These are phyloP conservation scores for Eupithecia dodoneata DNA, from an alignment of 2,888 invertebrate species.

Conservation along the genomic window DNA sequence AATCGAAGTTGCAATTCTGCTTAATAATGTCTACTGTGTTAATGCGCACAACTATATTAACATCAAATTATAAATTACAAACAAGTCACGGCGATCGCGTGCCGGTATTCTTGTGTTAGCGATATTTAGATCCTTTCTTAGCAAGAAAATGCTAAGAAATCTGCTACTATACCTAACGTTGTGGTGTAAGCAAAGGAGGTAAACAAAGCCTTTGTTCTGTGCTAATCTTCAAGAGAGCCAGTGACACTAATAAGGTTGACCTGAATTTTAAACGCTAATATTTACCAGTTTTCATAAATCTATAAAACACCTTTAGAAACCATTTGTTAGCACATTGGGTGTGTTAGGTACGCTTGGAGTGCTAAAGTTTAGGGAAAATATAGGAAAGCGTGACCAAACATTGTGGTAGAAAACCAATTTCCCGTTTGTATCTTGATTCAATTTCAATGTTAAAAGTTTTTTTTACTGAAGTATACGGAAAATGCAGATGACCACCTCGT, in stretches of 20 bases:
- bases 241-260: constrained; percentile 18
- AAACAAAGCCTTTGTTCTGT: constrained; percentile 7
- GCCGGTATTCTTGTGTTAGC: constrained; percentile 42
- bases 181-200: not conserved
- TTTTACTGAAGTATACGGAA: not conserved
- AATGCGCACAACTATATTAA: constrained; percentile 49
- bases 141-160: not conserved
- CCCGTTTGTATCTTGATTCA: not conserved
- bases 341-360: not conserved
- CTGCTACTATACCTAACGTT: not conserved
- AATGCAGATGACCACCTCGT: not conserved
- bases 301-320: not conserved
- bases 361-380: not conserved
- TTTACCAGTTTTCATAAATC: not conserved
- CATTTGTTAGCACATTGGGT: not conserved
- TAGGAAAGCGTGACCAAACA: not conserved
- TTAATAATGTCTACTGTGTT: not conserved
- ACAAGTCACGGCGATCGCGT: constrained; percentile 43
- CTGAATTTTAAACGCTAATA: not conserved
- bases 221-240: constrained; percentile 16
- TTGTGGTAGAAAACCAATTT: not conserved
- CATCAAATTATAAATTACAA: constrained; percentile 56
- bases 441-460: not conserved
- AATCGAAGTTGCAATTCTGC: not conserved
- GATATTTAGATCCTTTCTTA: constrained; percentile 30